Evolutionary conservation across 2,113 vertebrate genomes (phyloP), one percentile per base, ranked within the genome.

Genomic region (Oncorhynchus gorbuscha): DNA sequence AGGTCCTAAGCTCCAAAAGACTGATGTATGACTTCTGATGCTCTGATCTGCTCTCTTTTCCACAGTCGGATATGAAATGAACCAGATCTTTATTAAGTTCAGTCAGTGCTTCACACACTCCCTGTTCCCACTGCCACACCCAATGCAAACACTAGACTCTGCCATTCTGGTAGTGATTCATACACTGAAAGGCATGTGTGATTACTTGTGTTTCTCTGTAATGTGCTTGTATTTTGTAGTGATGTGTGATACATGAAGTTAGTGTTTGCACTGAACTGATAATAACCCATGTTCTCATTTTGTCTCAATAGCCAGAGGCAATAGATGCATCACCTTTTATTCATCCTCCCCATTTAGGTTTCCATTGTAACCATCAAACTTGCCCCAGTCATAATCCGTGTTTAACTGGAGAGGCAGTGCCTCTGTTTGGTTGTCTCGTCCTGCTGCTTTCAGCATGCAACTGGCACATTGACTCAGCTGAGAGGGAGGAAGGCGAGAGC

Each of bases 121-220:
- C 49, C 49, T 51, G 49, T 35, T 35, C 35, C 35, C 35, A 35
- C 49, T 28, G 20, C 64, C 28, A 12, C 64, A 66, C 64, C 85
- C 86, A 85, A 26, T 72, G 74, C 80, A 86, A 85, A 89, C 79
- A 84, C 79, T 75, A 87, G 9, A 16, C 3, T 74, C 73, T 77
- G 77, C 32, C 3, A 67, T 83, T 85, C 80, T 28, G 76, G 7
- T 45, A 58, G 78, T 90, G 83, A 90, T 80, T 89, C 85, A 89
- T 83, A 85, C 85, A 80, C 76, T 58, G n/a, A 45, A 45, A 24
- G 6, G 16, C 24, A 26, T 49, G 39, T 24, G n/a, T 26, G 28
- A 72, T 71, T 59, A 32, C 5, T 32, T 32, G 30, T 59, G 76
- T 28, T 79, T 84, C 35, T 35, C 35, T 51, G 49, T 13, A 35